These are phyloP conservation scores for Diarsia dahlii DNA, from an alignment of 2,888 invertebrate genomes.

Conservation along the genomic window DNA sequence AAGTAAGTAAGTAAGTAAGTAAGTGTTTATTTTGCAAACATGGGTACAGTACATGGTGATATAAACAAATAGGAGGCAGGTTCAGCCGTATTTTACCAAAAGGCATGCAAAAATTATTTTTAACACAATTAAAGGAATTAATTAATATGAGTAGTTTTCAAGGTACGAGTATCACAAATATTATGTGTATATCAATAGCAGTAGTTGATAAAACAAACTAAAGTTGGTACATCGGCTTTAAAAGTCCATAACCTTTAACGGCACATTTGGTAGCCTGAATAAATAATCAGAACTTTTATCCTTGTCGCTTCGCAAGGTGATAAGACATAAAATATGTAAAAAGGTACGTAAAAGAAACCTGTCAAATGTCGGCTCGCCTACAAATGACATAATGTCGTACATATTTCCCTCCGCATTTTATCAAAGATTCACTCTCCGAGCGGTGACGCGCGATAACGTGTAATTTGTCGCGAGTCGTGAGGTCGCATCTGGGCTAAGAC, in stretches of 20 bases:
- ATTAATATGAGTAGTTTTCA: too few relatives aligned
- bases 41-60: too few relatives aligned
- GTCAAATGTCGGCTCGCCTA: neutral
- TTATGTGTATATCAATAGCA: too few relatives aligned
- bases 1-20: too few relatives aligned
- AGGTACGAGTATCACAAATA: too few relatives aligned
- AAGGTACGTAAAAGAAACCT: neutral
- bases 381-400: neutral
- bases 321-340: neutral
- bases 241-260: neutral
- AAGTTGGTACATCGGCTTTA: too few relatives aligned
- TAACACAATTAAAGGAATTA: too few relatives aligned
- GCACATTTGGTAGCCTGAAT: slow-evolving; percentile 1
- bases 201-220: neutral
- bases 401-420: slow-evolving; percentile 16
- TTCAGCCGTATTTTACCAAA: too few relatives aligned
- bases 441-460: slow-evolving; percentile 29
- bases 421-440: slow-evolving; percentile 26
- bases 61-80: too few relatives aligned
- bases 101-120: too few relatives aligned
- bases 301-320: neutral
- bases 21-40: too few relatives aligned
- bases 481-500: slow-evolving; percentile 18
- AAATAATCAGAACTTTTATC: slow-evolving; percentile 12
- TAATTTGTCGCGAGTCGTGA: slow-evolving; percentile 38